Conservation (phyloP, 2,797 vertebrate species). For the Amphiprion clarkii region DNA sequence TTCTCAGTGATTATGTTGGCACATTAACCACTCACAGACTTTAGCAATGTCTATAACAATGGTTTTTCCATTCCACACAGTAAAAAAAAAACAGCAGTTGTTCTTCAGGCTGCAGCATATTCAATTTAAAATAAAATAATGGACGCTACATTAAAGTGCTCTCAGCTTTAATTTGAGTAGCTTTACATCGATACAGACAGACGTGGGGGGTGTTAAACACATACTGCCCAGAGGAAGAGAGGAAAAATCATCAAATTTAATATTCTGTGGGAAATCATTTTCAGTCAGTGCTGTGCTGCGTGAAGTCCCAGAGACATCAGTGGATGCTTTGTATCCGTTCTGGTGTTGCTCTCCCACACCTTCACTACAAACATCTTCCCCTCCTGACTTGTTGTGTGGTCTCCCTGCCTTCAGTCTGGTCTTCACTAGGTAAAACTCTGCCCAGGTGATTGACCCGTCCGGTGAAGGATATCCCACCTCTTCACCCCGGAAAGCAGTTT, state of each 20-base stretch:
- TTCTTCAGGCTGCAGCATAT: neutral
- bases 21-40: neutral
- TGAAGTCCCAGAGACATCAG: neutral
- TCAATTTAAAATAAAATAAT: neutral
- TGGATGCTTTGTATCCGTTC: neutral
- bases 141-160: neutral
- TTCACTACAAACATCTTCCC: conserved; percentile 10
- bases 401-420: conserved; percentile 10
- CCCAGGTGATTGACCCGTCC: neutral
- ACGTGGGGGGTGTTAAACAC: neutral
- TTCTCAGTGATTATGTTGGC: neutral
- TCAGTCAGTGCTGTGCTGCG: neutral
- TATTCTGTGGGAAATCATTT: conserved; percentile 1
- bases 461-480: neutral
- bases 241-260: neutral
- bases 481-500: neutral
- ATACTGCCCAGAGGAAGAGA: neutral
- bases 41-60: neutral
- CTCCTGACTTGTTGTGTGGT: conserved; percentile 7
- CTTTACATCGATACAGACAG: neutral
- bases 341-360: neutral
- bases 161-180: neutral
- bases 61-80: neutral
- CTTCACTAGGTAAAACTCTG: neutral
- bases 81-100: neutral